Percentiles rank a stretch among this genome's conserved stretches.
Conservation (phyloP, 2,888 invertebrate species). For the Cordilura impudica region DNA sequence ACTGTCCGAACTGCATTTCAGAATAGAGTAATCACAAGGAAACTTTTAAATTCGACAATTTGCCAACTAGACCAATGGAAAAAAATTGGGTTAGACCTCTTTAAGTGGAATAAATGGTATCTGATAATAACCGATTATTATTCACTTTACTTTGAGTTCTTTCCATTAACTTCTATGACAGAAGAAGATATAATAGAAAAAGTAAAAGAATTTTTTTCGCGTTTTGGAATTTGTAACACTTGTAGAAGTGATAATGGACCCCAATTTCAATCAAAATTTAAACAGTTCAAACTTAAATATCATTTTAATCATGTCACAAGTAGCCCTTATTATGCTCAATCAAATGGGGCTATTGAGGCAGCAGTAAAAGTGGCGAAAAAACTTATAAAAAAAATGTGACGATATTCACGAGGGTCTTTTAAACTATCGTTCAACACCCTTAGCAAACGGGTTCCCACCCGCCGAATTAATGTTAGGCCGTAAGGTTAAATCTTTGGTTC, state of each 20-base stretch:
- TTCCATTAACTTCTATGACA: background rate
- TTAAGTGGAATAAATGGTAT: slow-evolving; percentile 21
- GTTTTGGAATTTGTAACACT: slow-evolving; percentile 12
- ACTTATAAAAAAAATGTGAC: slow-evolving; percentile 13
- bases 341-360: no score
- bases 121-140: slow-evolving; percentile 34
- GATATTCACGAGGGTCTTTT: slow-evolving; percentile 11
- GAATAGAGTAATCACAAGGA: background rate
- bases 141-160: slow-evolving; percentile 12
- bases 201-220: slow-evolving; percentile 1
- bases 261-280: slow-evolving; percentile 26
- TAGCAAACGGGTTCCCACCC: slow-evolving; percentile 34
- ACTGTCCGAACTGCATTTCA: slow-evolving; percentile 14
- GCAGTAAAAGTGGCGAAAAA: slow-evolving; percentile 4
- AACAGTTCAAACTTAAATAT: background rate
- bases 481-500: slow-evolving; percentile 20
- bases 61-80: slow-evolving; percentile 27
- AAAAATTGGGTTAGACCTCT: slow-evolving; percentile 25
- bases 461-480: slow-evolving; percentile 45
- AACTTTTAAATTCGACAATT: background rate
- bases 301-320: slow-evolving; percentile 2
- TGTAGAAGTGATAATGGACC: slow-evolving; percentile 34
- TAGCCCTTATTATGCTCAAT: slow-evolving; percentile 17
- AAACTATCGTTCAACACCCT: slow-evolving; percentile 23
- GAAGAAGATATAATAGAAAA: slow-evolving; percentile 27